Evolutionary conservation across 2,797 vertebrate genomes (phyloP), one percentile per base, ranked within the genome.

Genomic region (Sebastes elongatus): DNA sequence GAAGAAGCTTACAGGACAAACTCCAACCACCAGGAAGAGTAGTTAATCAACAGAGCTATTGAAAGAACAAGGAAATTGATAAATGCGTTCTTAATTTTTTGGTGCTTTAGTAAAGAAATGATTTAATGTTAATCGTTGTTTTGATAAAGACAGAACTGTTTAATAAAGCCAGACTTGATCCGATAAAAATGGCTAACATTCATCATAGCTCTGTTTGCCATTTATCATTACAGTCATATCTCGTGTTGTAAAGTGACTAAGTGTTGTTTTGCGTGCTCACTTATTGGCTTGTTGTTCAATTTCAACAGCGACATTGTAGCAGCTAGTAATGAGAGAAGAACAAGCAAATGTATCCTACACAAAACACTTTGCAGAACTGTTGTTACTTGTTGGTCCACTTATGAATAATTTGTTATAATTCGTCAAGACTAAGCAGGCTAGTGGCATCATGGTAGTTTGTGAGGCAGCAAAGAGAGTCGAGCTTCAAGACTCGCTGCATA

Each of bases 1-100:
- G 70, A 65, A 78, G 62, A 22, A 53, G 69, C 66, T 80, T 38
- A 53, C 11, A 72, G 65, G 68, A 74, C 33, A 23, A n/a, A 42
- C 32, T 76, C 30, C 65, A 23, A 28, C 42, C 55, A 35, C 22
- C 61, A 57, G 11, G 22, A 46, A 25, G 7, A 66, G 3, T 3
- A 53, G 42, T 57, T 32, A 22, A 60, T 72, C 16, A 64, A 28
- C 11, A 64, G 22, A 76, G 42, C 14, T 28, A 18, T 25, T 53
- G 30, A 20, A 52, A 64, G 3, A 53, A n/a, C 8, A 5, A 8
- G 16, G 13, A 2, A 4, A 75, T 1, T 22, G 8, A 61, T 27
- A 14, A 8, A 60, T 14, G 7, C 2, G 22, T 30, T 65, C 33
- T 30, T 16, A 23, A 49, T 14, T 20, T 22, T 32, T 32, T 42